These are phyloP conservation scores for Myotis davidii DNA, from an alignment of 2,113 vertebrate species.

Conservation along the genomic window DNA sequence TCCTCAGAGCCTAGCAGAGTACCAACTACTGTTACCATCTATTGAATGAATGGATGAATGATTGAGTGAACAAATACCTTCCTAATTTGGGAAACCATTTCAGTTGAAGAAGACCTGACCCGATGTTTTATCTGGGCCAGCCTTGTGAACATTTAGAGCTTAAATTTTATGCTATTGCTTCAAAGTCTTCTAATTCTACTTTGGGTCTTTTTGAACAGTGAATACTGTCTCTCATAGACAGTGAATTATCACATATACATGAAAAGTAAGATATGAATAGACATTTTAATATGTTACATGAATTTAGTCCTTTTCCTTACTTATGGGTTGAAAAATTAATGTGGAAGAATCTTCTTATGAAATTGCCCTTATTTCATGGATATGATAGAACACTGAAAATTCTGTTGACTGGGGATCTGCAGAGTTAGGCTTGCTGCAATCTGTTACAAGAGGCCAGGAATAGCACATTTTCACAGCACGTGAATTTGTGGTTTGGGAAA, in stretches of 20 bases:
- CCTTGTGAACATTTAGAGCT: neutral
- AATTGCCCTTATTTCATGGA: neutral
- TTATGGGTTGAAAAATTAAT: neutral
- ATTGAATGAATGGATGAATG: neutral
- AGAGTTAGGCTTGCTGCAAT: neutral
- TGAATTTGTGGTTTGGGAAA: slow-evolving; percentile 12
- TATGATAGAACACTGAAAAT: neutral
- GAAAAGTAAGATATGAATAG: neutral
- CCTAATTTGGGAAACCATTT: neutral
- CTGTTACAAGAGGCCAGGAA: neutral
- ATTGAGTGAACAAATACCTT: neutral
- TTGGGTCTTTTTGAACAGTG: neutral
- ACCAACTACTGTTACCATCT: neutral
- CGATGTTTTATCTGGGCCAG: neutral
- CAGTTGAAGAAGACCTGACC: neutral
- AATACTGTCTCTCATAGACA: neutral
- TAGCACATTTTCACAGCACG: neutral
- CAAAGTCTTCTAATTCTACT: neutral
- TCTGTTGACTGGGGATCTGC: neutral
- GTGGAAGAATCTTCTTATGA: neutral
- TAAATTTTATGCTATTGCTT: neutral
- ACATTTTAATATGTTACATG: neutral
- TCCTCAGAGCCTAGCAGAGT: neutral
- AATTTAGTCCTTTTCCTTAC: neutral
- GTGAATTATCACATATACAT: neutral